Evolutionary conservation across 2,888 invertebrate genomes (phyloP).

Genomic region (Pollenia amentaria): DNA sequence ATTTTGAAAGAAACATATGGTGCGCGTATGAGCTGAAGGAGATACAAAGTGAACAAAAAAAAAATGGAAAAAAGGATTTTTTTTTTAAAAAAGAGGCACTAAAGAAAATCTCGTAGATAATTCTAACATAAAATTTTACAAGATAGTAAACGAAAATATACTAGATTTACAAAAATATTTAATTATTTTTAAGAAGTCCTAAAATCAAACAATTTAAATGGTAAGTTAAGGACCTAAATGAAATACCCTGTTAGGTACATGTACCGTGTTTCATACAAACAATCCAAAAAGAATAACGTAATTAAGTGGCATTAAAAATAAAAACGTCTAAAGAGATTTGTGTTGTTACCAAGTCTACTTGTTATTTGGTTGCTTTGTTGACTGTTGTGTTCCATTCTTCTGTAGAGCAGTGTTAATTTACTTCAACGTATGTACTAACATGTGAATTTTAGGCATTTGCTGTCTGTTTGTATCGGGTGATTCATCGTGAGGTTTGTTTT

Average conservation of each 20-base stretch:
- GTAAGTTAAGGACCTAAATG: too few relatives aligned
- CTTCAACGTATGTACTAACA: conserved; percentile 12
- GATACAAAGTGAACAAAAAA: not conserved
- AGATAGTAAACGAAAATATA: too few relatives aligned
- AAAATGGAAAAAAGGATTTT: too few relatives aligned
- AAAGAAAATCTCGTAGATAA: too few relatives aligned
- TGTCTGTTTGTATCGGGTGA: not conserved
- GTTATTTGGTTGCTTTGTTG: conserved; percentile 47
- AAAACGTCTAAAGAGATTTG: conserved; percentile 71
- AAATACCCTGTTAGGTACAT: not conserved
- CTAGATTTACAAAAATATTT: not conserved
- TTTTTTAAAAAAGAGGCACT: too few relatives aligned
- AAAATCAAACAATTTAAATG: not conserved
- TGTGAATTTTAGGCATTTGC: not conserved
- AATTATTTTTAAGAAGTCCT: not conserved
- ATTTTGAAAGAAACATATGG: conserved; percentile 54
- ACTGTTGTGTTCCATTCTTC: conserved; percentile 9
- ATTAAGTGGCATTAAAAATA: conserved; percentile 74
- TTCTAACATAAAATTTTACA: too few relatives aligned
- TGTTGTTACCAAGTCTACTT: conserved; percentile 60
- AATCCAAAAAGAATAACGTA: conserved; percentile 57
- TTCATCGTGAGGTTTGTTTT: too few relatives aligned
- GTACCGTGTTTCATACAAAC: conserved; percentile 1
- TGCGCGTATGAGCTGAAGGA: conserved; percentile 5
- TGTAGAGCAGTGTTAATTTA: conserved; percentile 40